Evolutionary conservation across 2,888 invertebrate species (phyloP), one percentile per base, ranked within the genome.

Genomic region (Caenorhabditis wallacei): DNA sequence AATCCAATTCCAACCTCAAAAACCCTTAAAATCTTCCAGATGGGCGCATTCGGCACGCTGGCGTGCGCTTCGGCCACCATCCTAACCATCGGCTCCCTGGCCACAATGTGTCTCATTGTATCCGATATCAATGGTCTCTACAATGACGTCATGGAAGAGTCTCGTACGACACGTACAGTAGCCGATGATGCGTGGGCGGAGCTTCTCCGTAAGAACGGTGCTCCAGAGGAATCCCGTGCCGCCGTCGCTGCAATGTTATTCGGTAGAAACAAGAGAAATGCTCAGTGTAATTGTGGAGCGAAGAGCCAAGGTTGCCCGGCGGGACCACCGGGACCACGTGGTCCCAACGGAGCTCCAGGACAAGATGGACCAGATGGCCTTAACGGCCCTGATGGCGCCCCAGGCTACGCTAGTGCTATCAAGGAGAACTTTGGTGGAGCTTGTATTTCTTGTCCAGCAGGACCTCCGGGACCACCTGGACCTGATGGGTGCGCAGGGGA

Each of bases 71-170:
- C 80, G 56, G 84, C 84, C 13, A 72, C 80, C n/a, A 69, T 80
- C 51, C 80, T 84, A 18, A 84, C 80, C 18, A 63, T 84, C 61
- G 84, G 78, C 46, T 80, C 80, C 1, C 75, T 84, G 48, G 80
- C 80, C 16, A 76, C 80, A 4, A 84, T 84, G 84, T 71, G 70
- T n/a, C 30, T 69, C 4, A 84, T 84, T 48, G 80, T 84, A 0
- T 66, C 75, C 26, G 84, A 84, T 48, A 84, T 84, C 51, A 84
- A 84, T 57, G 80, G 84, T n/a, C 74, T 84, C 51, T 84, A 84
- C 59, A 30, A 59, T 10, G 84, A 84, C 66, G 80, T 84, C 56
- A 84, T 84, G 84, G 75, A 80, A 20, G 84, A 80, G 53, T 79
- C 78, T 26, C 48, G 56, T 1, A 72, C 64, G 2, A 84, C 80